Conservation (phyloP, 2,113 vertebrate species). For the Stictonetta naevosa region DNA sequence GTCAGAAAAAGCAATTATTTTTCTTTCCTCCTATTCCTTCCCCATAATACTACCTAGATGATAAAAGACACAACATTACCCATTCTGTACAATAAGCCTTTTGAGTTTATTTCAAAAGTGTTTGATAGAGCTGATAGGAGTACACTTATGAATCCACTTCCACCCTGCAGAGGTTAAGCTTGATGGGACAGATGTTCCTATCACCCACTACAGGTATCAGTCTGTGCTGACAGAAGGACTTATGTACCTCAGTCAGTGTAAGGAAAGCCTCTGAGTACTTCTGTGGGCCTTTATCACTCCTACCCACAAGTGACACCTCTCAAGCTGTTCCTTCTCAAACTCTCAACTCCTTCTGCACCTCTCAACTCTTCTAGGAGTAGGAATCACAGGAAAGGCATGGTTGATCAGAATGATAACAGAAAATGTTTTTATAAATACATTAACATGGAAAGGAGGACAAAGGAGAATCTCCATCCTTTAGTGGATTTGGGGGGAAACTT, state of each 20-base stretch:
- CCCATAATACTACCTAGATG: neutral
- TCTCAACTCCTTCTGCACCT: no score
- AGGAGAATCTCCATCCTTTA: no score
- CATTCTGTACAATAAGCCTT: neutral
- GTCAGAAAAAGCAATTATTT: neutral
- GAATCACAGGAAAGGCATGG: no score
- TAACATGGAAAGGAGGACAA: no score
- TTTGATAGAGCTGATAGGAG: neutral
- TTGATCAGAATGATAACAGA: no score
- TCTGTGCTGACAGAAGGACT: neutral
- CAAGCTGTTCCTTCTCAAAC: neutral
- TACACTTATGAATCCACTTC: neutral
- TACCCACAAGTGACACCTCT: neutral
- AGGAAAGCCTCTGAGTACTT: neutral
- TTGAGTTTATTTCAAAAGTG: neutral
- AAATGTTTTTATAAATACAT: no score
- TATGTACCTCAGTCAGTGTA: rapidly evolving
- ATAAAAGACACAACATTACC: neutral
- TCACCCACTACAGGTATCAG: rapidly evolving
- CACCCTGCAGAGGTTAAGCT: neutral
- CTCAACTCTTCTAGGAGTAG: neutral
- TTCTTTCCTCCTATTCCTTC: neutral
- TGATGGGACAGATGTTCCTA: neutral
- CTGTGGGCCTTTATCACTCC: neutral
- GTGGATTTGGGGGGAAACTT: no score